Conservation (phyloP, 2,888 invertebrate genomes). For the Stomorhina lunata region DNA sequence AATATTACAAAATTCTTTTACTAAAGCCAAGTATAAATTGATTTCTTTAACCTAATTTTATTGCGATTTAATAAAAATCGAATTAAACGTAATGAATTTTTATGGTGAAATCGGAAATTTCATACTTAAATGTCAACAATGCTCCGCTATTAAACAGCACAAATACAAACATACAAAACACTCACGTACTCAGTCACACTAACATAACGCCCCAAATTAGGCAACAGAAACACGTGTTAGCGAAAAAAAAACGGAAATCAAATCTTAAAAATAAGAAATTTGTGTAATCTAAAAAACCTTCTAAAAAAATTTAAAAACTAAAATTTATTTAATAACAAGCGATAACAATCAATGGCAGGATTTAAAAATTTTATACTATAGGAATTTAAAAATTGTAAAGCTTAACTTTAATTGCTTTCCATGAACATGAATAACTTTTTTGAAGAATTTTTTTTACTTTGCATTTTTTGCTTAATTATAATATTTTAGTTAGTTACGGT, state of each 20-base stretch:
- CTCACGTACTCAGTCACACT: background rate
- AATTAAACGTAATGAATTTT: constrained; percentile 24
- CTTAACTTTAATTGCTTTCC: no score
- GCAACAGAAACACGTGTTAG: background rate
- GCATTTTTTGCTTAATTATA: background rate
- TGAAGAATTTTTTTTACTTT: no score
- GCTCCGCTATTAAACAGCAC: background rate
- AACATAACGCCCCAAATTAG: background rate
- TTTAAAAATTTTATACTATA: no score
- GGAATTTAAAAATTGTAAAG: no score
- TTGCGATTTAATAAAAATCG: constrained; percentile 32
- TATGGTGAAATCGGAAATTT: constrained; percentile 1
- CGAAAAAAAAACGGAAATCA: background rate
- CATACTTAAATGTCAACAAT: constrained; percentile 19
- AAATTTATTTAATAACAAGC: background rate
- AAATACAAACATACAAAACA: background rate
- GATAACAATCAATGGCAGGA: no score
- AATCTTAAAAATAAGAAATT: background rate
- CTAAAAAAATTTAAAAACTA: background rate
- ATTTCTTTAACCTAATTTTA: constrained; percentile 39
- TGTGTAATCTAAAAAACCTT: background rate
- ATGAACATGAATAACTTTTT: no score
- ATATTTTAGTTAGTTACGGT: background rate
- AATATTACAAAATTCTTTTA: background rate
- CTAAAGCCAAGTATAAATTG: background rate